phyloP scores from a whole-genome alignment of 2,888 invertebrate genomes.

The Pandemis heparana region DNA sequence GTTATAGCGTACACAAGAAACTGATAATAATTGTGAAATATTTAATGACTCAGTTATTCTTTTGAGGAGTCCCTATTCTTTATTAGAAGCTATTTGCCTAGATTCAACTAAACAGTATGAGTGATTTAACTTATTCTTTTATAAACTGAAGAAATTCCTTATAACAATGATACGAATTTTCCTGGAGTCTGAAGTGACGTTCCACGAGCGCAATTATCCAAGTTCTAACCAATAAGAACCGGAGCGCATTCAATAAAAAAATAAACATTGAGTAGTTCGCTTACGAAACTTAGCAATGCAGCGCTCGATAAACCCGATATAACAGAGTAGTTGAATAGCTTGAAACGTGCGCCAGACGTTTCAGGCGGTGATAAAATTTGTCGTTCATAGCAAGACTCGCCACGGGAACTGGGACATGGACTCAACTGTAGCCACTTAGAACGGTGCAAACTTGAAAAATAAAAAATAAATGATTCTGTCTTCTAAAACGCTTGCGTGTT shows the following conservation, averaged over 20 bases:
- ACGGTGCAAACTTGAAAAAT: neutral
- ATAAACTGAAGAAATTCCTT: too few species aligned
- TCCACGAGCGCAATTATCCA: neutral
- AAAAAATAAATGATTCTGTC: neutral
- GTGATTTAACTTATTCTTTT: too few species aligned
- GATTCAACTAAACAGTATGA: too few species aligned
- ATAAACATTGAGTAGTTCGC: neutral
- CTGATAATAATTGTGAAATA: too few species aligned
- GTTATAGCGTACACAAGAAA: too few species aligned
- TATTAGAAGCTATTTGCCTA: too few species aligned
- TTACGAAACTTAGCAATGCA: slow-evolving; percentile 1
- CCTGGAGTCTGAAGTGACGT: neutral
- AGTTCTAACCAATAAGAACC: neutral
- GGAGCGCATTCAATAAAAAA: neutral
- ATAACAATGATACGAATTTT: too few species aligned
- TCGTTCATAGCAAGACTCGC: slow-evolving; percentile 3
- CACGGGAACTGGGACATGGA: slow-evolving; percentile 24
- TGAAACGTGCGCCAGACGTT: slow-evolving; percentile 26
- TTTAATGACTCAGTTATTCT: too few species aligned
- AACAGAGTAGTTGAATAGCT: slow-evolving; percentile 28
- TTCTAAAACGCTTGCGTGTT: neutral
- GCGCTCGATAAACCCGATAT: slow-evolving; percentile 21
- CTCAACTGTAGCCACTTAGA: slow-evolving; percentile 8
- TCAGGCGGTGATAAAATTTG: slow-evolving; percentile 31
- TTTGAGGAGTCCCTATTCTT: too few species aligned